Percentiles rank a stretch among this genome's conserved stretches.
Evolutionary conservation across 2,113 vertebrate genomes (phyloP).

Genomic region (Nasalis larvatus): DNA sequence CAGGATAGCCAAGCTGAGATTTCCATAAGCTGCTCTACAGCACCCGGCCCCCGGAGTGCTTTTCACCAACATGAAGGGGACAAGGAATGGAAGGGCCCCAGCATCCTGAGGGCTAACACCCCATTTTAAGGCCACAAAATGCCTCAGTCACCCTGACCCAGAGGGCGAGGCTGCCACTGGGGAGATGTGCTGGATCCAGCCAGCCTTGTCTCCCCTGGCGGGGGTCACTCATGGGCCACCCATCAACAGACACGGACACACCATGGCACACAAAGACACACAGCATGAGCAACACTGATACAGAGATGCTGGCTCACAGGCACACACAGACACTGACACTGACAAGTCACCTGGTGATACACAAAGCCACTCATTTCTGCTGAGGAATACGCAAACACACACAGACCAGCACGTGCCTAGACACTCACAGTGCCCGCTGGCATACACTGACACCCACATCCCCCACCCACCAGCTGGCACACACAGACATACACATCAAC

Average conservation of each 20-base stretch:
- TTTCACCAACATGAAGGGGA: not conserved
- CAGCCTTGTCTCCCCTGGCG: slow-evolving; percentile 30
- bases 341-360: not conserved
- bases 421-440: not conserved
- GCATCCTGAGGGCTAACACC: not conserved
- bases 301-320: not conserved
- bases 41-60: not conserved
- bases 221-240: not conserved
- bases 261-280: not conserved
- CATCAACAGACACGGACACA: not conserved
- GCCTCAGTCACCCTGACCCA: slow-evolving; percentile 31
- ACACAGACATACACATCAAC: not conserved
- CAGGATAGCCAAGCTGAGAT: not conserved
- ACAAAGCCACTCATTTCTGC: not conserved
- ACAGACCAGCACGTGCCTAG: not conserved
- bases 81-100: not conserved
- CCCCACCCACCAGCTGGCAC: not conserved
- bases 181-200: slow-evolving; percentile 39
- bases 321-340: not conserved
- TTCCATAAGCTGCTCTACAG: not conserved
- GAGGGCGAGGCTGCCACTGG: not conserved
- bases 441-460: not conserved
- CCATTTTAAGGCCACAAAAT: slow-evolving; percentile 73
- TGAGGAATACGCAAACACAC: rapidly evolving
- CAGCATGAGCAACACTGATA: not conserved